Base-by-base conservation (phyloP, 2,888 invertebrate genomes). In the Notodonta dromedarius region DNA sequence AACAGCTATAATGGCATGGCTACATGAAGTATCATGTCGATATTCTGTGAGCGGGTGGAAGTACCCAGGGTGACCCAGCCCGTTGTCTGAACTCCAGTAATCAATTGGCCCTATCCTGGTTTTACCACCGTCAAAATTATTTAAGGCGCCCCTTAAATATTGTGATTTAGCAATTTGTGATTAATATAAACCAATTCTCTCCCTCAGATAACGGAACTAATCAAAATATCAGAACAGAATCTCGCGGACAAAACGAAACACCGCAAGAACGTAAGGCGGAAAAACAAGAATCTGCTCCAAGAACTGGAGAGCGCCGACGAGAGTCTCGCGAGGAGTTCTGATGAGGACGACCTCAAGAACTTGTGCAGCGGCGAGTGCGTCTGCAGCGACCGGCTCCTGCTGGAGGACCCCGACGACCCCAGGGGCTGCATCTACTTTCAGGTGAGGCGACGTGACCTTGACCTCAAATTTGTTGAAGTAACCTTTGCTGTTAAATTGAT, bases 371-470 rank as follows among this genome's bases (percentile, higher is more conserved):
- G 62, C 5, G 75, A 75, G 12, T 89, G 89, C 56, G 62, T 71
- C 0, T 89, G 90, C 55, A 69, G 62, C 0, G 89, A 88, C 11
- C 70, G 77, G 0, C 83, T 91, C 2, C 63, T 83, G 8, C 63
- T 91, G 0, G 93, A 93, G 64, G 91, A 93, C 50, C 89, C 91
- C 0, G 81, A 91, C 57, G 91, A 95, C 58, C 95, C 95, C 0
- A 87, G 91, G 44, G 95, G 96, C 0, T 95, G 95, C 59, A 87
- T 94, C 14, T 96, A 94, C 77, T 96, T 96, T 71, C 95, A 96
- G 90, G 46, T 46, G n/a, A 46, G 5, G 5, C 13, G 46, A n/a
- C 46, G 35, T 35, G 35, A 35, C 35, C 35, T 35, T 35, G 35
- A 35, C 6, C 24, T 35, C 35, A 35, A 35, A 35, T 35, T 35